These are phyloP conservation scores for Tetragonisca angustula DNA, from an alignment of 2,888 invertebrate species.

Conservation along the genomic window DNA sequence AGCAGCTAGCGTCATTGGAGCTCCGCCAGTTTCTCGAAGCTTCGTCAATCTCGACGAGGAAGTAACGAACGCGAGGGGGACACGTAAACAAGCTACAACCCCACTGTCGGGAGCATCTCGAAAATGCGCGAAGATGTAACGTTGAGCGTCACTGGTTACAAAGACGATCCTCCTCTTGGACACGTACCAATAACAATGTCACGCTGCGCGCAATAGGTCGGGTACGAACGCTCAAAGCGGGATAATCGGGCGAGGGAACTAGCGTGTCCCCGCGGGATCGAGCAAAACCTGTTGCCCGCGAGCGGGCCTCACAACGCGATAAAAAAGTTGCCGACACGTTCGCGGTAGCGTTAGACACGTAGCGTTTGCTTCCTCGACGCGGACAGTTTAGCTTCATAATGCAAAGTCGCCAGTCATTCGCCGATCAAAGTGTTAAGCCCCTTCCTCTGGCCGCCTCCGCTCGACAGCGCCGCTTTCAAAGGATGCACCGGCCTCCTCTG, in stretches of 20 bases:
- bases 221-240: constrained; percentile 38
- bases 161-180: constrained; percentile 1
- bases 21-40: constrained; percentile 44
- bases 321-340: constrained; percentile 67
- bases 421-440: constrained; percentile 78
- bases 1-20: constrained; percentile 48
- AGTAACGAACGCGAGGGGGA: not conserved
- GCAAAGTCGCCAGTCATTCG: constrained; percentile 79
- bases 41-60: not conserved
- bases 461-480: constrained; percentile 54
- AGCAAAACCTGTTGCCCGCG: constrained; percentile 74
- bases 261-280: constrained; percentile 51
- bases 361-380: constrained; percentile 74
- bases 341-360: constrained; percentile 69
- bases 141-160: not conserved
- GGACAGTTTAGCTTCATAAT: constrained; percentile 77
- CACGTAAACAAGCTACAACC: not conserved
- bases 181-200: not conserved
- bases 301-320: constrained; percentile 79
- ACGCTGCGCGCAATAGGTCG: constrained; percentile 15
- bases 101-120: too few species aligned
- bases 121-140: not conserved
- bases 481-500: constrained; percentile 44
- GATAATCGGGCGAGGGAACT: constrained; percentile 46
- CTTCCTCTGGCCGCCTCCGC: constrained; percentile 44